Percentiles rank a stretch among this genome's conserved stretches.
Evolutionary conservation across 2,888 invertebrate species (phyloP).

Genomic region (Copidosoma aretas): DNA sequence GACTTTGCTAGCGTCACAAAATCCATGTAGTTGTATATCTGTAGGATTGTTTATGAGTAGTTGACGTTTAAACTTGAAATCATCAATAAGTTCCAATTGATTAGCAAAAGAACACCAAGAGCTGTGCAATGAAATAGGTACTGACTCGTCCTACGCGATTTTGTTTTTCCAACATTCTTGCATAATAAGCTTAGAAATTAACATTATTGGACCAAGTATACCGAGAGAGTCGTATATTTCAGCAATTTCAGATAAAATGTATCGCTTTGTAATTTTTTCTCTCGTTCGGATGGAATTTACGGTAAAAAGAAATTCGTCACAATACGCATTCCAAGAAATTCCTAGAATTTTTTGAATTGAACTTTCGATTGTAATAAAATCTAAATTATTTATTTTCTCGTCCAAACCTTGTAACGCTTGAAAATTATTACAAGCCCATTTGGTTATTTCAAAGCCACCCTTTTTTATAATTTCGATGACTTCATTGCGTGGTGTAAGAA

Average conservation of each 20-base stretch:
- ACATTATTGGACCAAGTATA: not conserved
- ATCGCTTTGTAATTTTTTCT: not conserved
- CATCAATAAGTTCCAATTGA: slow-evolving; percentile 1
- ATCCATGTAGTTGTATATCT: slow-evolving; percentile 23
- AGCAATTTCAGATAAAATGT: not conserved
- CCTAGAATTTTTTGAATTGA: not conserved
- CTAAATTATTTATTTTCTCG: not conserved
- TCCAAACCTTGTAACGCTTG: not conserved
- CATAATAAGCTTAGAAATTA: slow-evolving; percentile 16
- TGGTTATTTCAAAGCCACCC: not conserved
- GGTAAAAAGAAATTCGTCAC: not conserved
- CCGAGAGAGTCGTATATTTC: not conserved
- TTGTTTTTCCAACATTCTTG: slow-evolving; percentile 34
- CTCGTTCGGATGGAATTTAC: not conserved
- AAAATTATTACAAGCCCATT: not conserved
- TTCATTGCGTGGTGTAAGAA: slow-evolving; percentile 52
- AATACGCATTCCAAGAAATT: not conserved
- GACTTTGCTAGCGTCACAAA: slow-evolving; percentile 25
- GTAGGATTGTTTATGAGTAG: not conserved
- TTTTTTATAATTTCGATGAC: not conserved
- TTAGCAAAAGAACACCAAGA: slow-evolving; percentile 5
- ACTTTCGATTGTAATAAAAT: not conserved
- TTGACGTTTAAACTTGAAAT: slow-evolving; percentile 11
- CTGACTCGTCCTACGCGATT: slow-evolving; percentile 23
- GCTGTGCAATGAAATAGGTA: slow-evolving; percentile 8